Evolutionary conservation across 2,888 invertebrate genomes (phyloP).

Genomic region (Dimorphilus gyrociliatus): DNA sequence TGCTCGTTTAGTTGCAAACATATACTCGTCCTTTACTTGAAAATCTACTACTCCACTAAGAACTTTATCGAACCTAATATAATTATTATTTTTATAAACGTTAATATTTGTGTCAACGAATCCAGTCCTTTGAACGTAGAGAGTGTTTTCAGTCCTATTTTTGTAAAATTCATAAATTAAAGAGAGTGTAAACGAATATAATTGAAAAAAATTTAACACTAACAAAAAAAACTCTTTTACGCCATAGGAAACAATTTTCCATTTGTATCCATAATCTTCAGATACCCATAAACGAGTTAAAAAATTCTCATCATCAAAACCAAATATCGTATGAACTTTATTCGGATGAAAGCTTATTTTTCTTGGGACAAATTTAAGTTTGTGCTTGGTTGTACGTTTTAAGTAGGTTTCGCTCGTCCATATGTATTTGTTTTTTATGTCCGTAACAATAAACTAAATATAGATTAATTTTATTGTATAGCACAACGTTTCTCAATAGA

Average conservation of each 20-base stretch:
- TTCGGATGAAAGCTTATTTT: conserved; percentile 59
- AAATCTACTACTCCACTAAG: conserved; percentile 60
- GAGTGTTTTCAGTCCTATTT: conserved; percentile 14
- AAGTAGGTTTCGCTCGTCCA: too few relatives aligned
- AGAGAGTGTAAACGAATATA: too few relatives aligned
- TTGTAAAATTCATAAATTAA: neutral
- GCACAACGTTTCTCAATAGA: conserved; percentile 55
- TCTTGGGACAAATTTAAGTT: conserved; percentile 57
- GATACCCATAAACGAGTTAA: too few relatives aligned
- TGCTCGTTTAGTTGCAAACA: conserved; percentile 61
- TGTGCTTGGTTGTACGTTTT: too few relatives aligned
- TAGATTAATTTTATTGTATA: too few relatives aligned
- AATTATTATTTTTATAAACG: conserved; percentile 36
- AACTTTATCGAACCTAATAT: conserved; percentile 30
- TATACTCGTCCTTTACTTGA: conserved; percentile 62
- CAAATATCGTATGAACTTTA: conserved; percentile 52
- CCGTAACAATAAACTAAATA: too few relatives aligned
- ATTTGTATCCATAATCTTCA: too few relatives aligned
- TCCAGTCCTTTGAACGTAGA: conserved; percentile 49
- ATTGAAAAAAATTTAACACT: too few relatives aligned
- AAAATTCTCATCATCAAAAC: conserved; percentile 56
- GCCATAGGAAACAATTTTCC: too few relatives aligned
- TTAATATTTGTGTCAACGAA: conserved; percentile 45
- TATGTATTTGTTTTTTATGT: too few relatives aligned
- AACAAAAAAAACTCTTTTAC: too few relatives aligned